These are phyloP conservation scores for Pachycephus smyrnensis DNA, from an alignment of 2,888 invertebrate genomes.

Conservation along the genomic window DNA sequence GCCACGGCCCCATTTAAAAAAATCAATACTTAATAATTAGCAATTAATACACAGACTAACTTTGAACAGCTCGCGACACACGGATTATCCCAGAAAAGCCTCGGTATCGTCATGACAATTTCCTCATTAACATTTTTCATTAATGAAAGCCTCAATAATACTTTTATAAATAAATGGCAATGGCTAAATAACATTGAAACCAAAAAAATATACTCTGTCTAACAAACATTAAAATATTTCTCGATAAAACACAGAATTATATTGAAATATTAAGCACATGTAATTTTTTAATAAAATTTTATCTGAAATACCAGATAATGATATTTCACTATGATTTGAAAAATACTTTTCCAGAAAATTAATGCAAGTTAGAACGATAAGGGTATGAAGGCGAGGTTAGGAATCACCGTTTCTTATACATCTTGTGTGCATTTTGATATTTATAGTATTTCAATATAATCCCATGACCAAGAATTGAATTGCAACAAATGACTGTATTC, in stretches of 20 bases:
- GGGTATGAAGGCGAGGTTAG: background rate
- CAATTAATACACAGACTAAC: slow-evolving; percentile 50
- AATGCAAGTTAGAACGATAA: background rate
- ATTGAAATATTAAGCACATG: background rate
- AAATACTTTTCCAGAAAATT: background rate
- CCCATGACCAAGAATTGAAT: background rate
- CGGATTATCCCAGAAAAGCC: background rate
- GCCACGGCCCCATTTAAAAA: slow-evolving; percentile 56
- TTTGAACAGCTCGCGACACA: background rate
- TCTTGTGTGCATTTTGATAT: background rate
- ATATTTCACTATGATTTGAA: background rate
- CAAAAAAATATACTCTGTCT: background rate
- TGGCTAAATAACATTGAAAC: background rate
- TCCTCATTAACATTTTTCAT: background rate
- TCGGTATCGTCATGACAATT: background rate
- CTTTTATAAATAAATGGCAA: background rate
- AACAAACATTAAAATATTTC: background rate
- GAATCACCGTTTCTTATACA: background rate
- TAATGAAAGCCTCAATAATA: background rate
- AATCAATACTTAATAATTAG: slow-evolving; percentile 67
- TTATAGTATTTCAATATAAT: background rate
- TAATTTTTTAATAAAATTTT: background rate
- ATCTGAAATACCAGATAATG: background rate
- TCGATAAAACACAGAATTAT: background rate
- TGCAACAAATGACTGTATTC: background rate